Evolutionary conservation across 2,113 vertebrate species (phyloP).

Genomic region (Proterorhinus semilunaris): DNA sequence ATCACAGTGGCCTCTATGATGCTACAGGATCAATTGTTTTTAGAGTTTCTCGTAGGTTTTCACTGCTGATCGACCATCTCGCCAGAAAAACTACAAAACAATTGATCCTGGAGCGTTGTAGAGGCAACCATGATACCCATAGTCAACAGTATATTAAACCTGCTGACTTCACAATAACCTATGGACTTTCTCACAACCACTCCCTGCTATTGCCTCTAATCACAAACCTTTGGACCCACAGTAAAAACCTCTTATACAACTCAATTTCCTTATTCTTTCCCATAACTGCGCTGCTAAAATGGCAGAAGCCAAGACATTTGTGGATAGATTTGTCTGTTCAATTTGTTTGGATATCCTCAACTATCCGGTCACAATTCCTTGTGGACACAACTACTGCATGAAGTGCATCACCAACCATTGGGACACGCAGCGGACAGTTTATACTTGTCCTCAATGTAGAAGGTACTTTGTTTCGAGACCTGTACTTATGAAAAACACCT

Average conservation of each 20-base stretch:
- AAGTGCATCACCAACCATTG: neutral
- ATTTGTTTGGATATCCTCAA: neutral
- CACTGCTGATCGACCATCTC: too few species aligned
- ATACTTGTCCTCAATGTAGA: neutral
- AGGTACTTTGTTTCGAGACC: neutral
- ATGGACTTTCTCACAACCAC: neutral
- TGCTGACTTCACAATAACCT: neutral
- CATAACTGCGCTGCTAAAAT: neutral
- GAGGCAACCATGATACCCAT: too few species aligned
- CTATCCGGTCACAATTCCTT: neutral
- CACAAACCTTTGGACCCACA: neutral
- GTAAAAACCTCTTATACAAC: neutral
- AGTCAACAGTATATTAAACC: too few species aligned
- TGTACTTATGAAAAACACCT: neutral
- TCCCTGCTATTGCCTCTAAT: neutral
- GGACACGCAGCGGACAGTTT: neutral
- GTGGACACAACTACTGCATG: neutral
- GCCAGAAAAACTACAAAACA: too few species aligned
- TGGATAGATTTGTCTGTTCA: neutral
- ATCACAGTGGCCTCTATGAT: too few species aligned
- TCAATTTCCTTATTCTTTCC: neutral
- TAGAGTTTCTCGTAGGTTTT: too few species aligned
- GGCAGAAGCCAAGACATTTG: neutral
- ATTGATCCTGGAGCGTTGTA: too few species aligned
- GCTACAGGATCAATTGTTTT: too few species aligned